Conservation (phyloP, 2,797 vertebrate genomes). For the Aulostomus chinensis region DNA sequence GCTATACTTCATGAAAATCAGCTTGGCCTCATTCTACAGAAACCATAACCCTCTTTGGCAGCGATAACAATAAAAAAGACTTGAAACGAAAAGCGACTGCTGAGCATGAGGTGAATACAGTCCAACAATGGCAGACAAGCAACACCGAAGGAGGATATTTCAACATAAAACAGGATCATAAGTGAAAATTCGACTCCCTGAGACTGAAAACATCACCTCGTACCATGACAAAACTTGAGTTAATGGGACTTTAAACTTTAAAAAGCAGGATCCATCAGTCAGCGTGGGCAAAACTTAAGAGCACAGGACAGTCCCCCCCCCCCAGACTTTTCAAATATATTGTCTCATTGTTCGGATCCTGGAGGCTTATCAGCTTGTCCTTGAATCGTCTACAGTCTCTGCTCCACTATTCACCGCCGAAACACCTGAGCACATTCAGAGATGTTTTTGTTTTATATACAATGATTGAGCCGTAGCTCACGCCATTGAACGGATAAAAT, state of each 20-base stretch:
- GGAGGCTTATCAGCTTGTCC: slow-evolving; percentile 11
- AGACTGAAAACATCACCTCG: too few relatives aligned
- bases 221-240: too few relatives aligned
- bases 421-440: slow-evolving; percentile 56
- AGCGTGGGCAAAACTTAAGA: background rate
- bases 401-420: slow-evolving; percentile 14
- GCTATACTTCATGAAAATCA: too few relatives aligned
- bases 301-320: background rate
- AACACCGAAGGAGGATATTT: too few relatives aligned
- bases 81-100: too few relatives aligned
- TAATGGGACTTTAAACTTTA: background rate
- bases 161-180: too few relatives aligned
- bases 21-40: too few relatives aligned
- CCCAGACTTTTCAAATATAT: background rate
- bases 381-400: slow-evolving; percentile 24
- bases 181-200: too few relatives aligned
- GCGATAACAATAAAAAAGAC: too few relatives aligned
- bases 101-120: too few relatives aligned
- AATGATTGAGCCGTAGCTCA: slow-evolving; percentile 27
- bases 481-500: slow-evolving; percentile 27
- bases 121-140: too few relatives aligned
- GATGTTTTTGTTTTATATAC: slow-evolving; percentile 40
- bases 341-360: slow-evolving; percentile 17
- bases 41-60: too few relatives aligned
- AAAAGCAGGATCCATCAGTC: slow-evolving; percentile 8